Evolutionary conservation across 2,797 vertebrate genomes (phyloP), one percentile per base, ranked within the genome.

Genomic region (Tapirus indicus): DNA sequence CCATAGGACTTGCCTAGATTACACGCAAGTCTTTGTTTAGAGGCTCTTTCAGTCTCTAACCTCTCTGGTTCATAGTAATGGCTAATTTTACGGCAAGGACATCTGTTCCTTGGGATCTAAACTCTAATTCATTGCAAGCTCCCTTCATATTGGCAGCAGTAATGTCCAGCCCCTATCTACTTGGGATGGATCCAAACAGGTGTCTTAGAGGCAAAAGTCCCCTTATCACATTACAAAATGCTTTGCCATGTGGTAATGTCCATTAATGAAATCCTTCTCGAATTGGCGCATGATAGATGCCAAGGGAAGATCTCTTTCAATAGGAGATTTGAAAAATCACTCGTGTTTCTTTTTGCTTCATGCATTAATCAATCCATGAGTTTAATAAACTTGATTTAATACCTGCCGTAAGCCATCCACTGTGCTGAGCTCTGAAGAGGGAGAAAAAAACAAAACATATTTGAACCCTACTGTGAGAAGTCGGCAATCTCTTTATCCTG

Each of bases 111-210:
- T 97, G 78, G 77, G 87, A 97, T 96, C 56, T 95, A 88, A 97
- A 80, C 47, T 60, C 52, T 97, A 97, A 97, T 98, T 92, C 92
- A 88, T 47, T 95, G 93, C 94, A 83, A 97, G 80, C 78, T 95
- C 68, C 80, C 58, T 97, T 95, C 92, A 77, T 60, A 97, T 88
- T 95, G 96, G 95, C 93, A 98, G n/a, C 75, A 96, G 94, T 89
- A 82, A 95, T 95, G 84, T 96, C 93, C 72, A 96, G 77, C 49
- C 79, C 25, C 85, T 97, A 95, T 97, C 88, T 97, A 58, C 92
- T 97, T 98, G 96, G 96, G 96, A 98, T 97, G 72, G 52, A 96
- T 97, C 96, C 97, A 98, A 97, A 97, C 98, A 98, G 97, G 98
- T 98, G 97, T 96, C 88, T 96, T 92, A 87, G 92, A 94, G 52